Evolutionary conservation across 2,888 invertebrate genomes (phyloP).

Genomic region (Sthenelais limicola): DNA sequence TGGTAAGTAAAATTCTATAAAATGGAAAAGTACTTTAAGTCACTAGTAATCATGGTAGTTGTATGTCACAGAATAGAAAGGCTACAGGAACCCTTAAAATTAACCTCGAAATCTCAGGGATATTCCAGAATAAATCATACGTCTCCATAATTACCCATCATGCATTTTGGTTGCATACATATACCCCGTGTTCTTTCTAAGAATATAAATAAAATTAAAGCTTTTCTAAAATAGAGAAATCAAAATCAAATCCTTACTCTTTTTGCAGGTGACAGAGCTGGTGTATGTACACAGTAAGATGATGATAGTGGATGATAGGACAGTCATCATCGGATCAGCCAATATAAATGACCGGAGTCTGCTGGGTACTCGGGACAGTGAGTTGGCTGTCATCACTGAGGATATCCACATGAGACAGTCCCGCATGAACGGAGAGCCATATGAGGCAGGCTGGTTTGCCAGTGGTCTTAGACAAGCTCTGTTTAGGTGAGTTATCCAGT

Average conservation of each 20-base stretch:
- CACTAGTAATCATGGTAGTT: too few relatives aligned
- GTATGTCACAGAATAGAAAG: too few relatives aligned
- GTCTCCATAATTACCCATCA: too few relatives aligned
- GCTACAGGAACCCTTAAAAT: too few relatives aligned
- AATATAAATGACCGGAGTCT: constrained; percentile 98
- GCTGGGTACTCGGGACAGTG: constrained; percentile 94
- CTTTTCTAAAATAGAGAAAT: too few relatives aligned
- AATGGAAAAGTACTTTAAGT: too few relatives aligned
- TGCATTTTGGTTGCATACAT: too few relatives aligned
- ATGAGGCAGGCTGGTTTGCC: constrained; percentile 89
- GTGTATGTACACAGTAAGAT: constrained; percentile 98
- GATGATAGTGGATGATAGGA: constrained; percentile 92
- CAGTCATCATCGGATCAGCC: constrained; percentile 95
- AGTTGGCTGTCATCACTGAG: constrained; percentile 86
- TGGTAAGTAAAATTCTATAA: constrained; percentile 43
- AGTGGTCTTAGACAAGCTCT: constrained; percentile 87
- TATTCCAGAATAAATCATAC: too few relatives aligned
- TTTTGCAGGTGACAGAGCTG: constrained; percentile 84
- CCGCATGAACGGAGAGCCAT: constrained; percentile 86
- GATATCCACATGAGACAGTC: constrained; percentile 75
- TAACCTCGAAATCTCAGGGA: too few relatives aligned
- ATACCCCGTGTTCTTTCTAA: too few relatives aligned
- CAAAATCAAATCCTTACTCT: too few relatives aligned
- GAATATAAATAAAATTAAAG: too few relatives aligned
- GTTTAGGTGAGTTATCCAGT: constrained; percentile 75